These are phyloP conservation scores for Aplocera efformata DNA, from an alignment of 2,888 invertebrate genomes.

Conservation along the genomic window DNA sequence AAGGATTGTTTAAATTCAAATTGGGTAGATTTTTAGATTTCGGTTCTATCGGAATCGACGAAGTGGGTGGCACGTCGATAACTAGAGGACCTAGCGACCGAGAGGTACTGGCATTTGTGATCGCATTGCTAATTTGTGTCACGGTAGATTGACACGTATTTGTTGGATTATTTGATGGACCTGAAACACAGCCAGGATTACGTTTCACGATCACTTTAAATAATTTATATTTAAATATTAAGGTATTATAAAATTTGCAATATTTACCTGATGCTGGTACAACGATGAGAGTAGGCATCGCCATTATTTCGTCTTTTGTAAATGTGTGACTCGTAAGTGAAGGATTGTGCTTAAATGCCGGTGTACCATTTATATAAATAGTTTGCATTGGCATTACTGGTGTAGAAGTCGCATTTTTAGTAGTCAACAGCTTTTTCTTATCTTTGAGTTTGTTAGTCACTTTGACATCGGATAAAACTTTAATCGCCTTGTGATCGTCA, in stretches of 20 bases:
- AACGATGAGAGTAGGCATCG: slow-evolving; percentile 75
- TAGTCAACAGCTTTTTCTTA: slow-evolving; percentile 36
- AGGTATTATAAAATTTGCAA: background rate
- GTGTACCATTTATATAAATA: slow-evolving; percentile 64
- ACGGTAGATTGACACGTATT: slow-evolving; percentile 27
- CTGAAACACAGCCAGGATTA: slow-evolving; percentile 34
- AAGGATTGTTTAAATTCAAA: slow-evolving; percentile 16
- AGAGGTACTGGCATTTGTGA: slow-evolving; percentile 27
- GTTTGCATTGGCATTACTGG: slow-evolving; percentile 50
- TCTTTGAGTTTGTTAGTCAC: slow-evolving; percentile 46
- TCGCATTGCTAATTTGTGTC: slow-evolving; percentile 27
- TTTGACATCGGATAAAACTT: slow-evolving; percentile 67
- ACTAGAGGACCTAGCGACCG: slow-evolving; percentile 44
- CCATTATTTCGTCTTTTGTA: slow-evolving; percentile 74
- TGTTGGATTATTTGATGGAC: slow-evolving; percentile 32
- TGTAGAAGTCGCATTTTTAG: slow-evolving; percentile 51
- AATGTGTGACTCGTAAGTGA: slow-evolving; percentile 35
- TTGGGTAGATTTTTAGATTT: slow-evolving; percentile 14
- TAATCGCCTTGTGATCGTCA: slow-evolving; percentile 50
- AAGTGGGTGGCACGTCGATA: slow-evolving; percentile 45
- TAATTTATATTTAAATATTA: too few relatives aligned
- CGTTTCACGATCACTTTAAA: background rate
- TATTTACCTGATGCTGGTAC: slow-evolving; percentile 61
- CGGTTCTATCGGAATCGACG: slow-evolving; percentile 15
- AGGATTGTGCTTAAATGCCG: slow-evolving; percentile 43